These are phyloP conservation scores for Musca domestica DNA, from an alignment of 1,140 invertebrate genomes.

Conservation along the genomic window DNA sequence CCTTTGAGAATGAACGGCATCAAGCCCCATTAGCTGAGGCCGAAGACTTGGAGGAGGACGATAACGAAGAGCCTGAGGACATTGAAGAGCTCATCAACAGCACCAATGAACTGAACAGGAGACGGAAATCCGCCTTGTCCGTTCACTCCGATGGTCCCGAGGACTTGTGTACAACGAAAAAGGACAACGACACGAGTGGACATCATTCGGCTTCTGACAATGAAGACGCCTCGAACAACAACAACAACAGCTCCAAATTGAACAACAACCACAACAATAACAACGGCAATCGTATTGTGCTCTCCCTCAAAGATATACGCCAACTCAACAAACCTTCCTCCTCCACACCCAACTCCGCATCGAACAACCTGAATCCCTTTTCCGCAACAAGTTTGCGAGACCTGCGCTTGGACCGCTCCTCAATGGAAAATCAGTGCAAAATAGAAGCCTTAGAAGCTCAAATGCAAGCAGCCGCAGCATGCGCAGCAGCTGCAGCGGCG, in stretches of 20 bases:
- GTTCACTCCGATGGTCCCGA: constrained; percentile 51
- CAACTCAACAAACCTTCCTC: constrained; percentile 49
- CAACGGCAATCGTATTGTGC: constrained; percentile 51
- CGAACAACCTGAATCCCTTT: constrained; percentile 33
- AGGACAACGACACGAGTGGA: constrained; percentile 30
- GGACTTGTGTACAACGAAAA: constrained; percentile 57
- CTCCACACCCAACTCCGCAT: constrained; percentile 37
- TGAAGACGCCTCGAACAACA: constrained; percentile 34
- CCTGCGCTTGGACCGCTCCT: constrained; percentile 30
- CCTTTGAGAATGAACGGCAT: neutral
- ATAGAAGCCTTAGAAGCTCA: constrained; percentile 49
- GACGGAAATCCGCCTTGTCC: constrained; percentile 37
- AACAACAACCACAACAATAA: constrained; percentile 35
- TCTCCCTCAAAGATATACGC: constrained; percentile 50
- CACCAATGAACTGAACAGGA: constrained; percentile 41
- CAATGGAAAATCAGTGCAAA: constrained; percentile 39
- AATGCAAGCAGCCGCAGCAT: constrained; percentile 49
- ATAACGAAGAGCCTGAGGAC: constrained; percentile 40
- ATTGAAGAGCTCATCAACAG: constrained; percentile 49
- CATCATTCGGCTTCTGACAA: constrained; percentile 30
- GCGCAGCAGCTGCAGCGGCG: constrained; percentile 39
- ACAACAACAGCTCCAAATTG: constrained; percentile 48
- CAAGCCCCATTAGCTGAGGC: neutral
- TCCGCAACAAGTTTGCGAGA: constrained; percentile 36
- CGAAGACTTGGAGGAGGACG: constrained; percentile 24